Evolutionary conservation across 2,888 invertebrate genomes (phyloP).

Genomic region (Oscheius sp.): DNA sequence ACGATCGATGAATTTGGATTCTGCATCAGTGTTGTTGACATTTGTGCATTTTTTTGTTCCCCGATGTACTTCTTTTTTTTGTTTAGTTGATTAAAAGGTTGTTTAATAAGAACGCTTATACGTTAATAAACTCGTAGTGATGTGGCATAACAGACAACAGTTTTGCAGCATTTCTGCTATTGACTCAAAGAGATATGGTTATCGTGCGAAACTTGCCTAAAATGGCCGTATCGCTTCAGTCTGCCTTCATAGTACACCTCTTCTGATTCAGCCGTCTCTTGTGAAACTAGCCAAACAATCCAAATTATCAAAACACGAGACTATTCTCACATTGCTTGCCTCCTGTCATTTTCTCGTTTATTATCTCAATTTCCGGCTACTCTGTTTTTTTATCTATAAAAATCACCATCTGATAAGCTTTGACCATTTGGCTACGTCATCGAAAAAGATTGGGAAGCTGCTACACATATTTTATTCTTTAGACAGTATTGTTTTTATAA

Average conservation of each 20-base stretch:
- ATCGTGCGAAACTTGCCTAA: conserved; percentile 8
- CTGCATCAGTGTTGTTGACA: background rate
- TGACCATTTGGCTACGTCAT: background rate
- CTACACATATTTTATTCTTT: too few relatives aligned
- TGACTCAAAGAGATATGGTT: conserved; percentile 12
- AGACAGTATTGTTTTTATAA: too few relatives aligned
- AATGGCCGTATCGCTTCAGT: background rate
- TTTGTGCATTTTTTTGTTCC: background rate
- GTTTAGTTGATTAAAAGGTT: background rate
- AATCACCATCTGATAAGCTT: too few relatives aligned
- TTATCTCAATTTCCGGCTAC: too few relatives aligned
- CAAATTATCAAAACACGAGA: background rate
- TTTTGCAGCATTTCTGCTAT: conserved; percentile 19
- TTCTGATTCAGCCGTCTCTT: background rate
- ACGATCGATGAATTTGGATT: background rate
- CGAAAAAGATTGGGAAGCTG: too few relatives aligned
- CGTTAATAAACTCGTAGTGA: too few relatives aligned
- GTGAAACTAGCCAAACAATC: background rate
- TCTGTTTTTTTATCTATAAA: too few relatives aligned
- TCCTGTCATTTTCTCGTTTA: background rate
- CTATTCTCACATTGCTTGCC: background rate
- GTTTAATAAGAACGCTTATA: background rate
- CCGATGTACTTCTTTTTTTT: background rate
- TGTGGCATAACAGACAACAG: background rate
- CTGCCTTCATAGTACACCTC: background rate